A percentile compares a stretch with the other conserved stretches of the same genome.
phyloP scores from a whole-genome alignment of 2,113 vertebrate genomes.

The Pseudonaja textilis region DNA sequence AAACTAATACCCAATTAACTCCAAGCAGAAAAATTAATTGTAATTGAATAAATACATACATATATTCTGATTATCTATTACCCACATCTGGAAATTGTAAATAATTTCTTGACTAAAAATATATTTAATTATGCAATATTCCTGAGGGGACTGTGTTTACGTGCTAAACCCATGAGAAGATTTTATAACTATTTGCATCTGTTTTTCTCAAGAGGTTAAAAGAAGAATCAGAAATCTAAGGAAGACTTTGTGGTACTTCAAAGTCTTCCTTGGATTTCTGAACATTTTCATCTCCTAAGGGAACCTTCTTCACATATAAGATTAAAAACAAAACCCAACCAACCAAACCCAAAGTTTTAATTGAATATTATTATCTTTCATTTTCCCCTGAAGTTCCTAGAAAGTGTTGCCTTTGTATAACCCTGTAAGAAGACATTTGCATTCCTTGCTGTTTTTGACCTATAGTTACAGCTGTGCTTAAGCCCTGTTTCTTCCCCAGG shows the following conservation, averaged over 20 bases:
- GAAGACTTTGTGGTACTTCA: background rate
- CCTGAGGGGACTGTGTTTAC: background rate
- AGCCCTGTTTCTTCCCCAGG: background rate
- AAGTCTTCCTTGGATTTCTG: background rate
- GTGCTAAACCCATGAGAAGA: background rate
- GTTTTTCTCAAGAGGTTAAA: background rate
- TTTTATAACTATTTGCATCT: background rate
- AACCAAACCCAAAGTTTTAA: background rate
- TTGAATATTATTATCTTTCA: background rate
- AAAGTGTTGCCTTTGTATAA: background rate
- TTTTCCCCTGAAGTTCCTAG: background rate
- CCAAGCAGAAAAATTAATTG: background rate
- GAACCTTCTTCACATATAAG: background rate
- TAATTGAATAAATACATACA: background rate
- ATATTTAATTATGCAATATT: constrained; percentile 7
- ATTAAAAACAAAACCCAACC: background rate
- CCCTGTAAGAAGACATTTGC: background rate
- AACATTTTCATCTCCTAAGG: background rate
- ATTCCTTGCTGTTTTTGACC: background rate
- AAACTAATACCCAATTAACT: background rate
- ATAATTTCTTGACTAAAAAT: background rate
- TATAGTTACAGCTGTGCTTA: background rate
- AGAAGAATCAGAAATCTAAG: background rate
- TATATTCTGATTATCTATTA: background rate
- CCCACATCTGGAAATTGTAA: background rate